Conservation (phyloP, 2,888 invertebrate species). For the Trachelus tabidus region DNA sequence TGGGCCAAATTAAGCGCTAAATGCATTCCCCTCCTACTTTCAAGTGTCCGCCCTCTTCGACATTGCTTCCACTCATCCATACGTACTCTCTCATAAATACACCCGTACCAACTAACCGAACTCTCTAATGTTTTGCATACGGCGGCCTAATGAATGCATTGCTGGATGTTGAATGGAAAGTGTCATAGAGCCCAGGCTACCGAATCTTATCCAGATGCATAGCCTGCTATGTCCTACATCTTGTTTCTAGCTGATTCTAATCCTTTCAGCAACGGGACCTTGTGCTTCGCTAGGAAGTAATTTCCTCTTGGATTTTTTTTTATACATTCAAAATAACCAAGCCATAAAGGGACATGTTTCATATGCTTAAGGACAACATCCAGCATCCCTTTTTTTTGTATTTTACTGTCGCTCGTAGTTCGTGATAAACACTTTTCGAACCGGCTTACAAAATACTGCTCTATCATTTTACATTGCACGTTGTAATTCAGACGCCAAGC, state of each 20-base stretch:
- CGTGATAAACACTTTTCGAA: neutral
- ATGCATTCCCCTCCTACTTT: slow-evolving; percentile 41
- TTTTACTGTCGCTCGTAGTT: no score
- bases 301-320: neutral
- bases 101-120: neutral
- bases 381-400: neutral
- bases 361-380: neutral
- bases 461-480: neutral
- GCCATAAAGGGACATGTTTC: neutral
- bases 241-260: neutral
- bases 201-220: neutral
- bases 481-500: neutral
- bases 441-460: neutral
- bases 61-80: slow-evolving; percentile 2
- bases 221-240: neutral
- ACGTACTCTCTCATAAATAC: slow-evolving; percentile 8
- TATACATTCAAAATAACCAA: neutral
- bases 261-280: neutral
- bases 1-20: slow-evolving; percentile 56
- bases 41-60: slow-evolving; percentile 7
- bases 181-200: neutral
- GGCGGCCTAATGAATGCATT: slow-evolving; percentile 49
- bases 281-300: neutral
- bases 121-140: slow-evolving; percentile 51
- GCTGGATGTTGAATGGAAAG: slow-evolving; percentile 32